phyloP scores from a whole-genome alignment of 2,113 vertebrate species.

The Neolamprologus fasciatus region DNA sequence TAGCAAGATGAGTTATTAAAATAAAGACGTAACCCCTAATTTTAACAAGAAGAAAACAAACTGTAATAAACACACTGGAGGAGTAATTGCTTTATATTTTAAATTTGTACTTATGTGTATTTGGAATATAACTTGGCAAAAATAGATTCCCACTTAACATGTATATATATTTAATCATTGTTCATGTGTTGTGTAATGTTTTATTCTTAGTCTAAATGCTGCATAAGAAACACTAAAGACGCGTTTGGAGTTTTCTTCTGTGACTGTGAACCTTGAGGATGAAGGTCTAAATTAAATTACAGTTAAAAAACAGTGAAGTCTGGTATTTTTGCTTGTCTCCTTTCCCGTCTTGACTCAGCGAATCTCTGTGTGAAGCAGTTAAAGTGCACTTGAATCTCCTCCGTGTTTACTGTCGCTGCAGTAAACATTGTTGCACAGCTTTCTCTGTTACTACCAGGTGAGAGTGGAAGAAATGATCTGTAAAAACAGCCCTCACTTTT shows the following conservation, averaged over 20 bases:
- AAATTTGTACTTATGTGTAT: neutral
- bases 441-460: neutral
- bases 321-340: neutral
- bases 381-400: neutral
- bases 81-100: neutral
- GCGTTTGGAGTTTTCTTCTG: neutral
- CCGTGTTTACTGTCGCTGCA: neutral
- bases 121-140: neutral
- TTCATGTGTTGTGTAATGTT: accelerated
- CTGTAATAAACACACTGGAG: neutral
- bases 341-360: neutral
- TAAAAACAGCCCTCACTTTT: neutral
- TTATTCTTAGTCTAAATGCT: neutral
- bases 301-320: neutral
- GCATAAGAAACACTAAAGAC: neutral
- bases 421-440: neutral
- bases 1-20: neutral
- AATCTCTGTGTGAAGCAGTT: neutral
- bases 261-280: neutral
- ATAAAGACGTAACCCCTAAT: neutral
- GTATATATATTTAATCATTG: neutral
- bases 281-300: neutral
- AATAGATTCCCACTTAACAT: neutral
- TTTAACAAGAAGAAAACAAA: neutral
- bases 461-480: neutral